Evolutionary conservation across 53 echinoderm and acorn worm species (phyloP), one percentile per base, ranked within the genome.

Genomic region (Apostichopus leukothele): DNA sequence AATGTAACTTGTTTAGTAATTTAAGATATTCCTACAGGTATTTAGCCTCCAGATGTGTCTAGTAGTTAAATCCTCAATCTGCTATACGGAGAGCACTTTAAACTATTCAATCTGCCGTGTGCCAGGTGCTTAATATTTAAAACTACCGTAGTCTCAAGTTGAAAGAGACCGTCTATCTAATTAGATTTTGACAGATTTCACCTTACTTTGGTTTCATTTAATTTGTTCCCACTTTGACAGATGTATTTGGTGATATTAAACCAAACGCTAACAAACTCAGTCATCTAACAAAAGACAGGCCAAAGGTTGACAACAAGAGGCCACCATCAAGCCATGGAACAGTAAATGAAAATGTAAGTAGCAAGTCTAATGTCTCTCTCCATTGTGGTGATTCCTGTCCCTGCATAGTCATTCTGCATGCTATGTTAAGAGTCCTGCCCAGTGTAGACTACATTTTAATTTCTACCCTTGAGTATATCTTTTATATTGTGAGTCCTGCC

Each of bases 221-320:
- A 26, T 5, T 52, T 76, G 25, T 51, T 75, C 5, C 20, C 9
- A 9, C 76, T 52, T 76, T 16, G 39, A 71, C 71, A 71, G 71
- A 71, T 71, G 77, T 51, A 6, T 76, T 76, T 75, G 93, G 90
- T 74, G 91, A 89, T 20, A 51, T 93, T 1, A 93, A 91, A 68
- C 51, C 93, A 7, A 91, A 78, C 11, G 50, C 92, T 27, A 86
- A 71, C 16, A 93, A 91, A 81, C 91, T 95, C 8, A 93, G 60
- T 52, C 95, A 95, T 57, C 85, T 90, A 73, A 95, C 91, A 50
- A 87, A 89, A 79, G 90, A 87, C 50, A 90, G 95, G 53, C 93
- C 95, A 52, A 90, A 91, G 88, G 85, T 90, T 71, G 90, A 91
- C 7, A 91, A 92, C 74, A 90, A 84, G 85, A 91, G 95, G 84